Evolutionary conservation across 2,797 vertebrate species (phyloP).

Genomic region (Hybognathus amarus): DNA sequence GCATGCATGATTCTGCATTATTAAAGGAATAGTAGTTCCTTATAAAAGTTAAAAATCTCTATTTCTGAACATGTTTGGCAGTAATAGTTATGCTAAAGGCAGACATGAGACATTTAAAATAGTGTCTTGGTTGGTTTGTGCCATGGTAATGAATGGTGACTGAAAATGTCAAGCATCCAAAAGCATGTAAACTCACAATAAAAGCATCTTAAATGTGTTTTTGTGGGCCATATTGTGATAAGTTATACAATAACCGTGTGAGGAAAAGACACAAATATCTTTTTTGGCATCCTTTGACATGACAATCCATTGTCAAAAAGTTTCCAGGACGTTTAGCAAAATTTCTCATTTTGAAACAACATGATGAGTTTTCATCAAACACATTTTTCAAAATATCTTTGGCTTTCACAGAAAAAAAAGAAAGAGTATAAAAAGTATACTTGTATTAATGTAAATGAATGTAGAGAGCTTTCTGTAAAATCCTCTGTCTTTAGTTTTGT

Average conservation of each 20-base stretch:
- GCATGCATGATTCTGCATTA: background rate
- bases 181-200: background rate
- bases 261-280: background rate
- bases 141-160: no score
- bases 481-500: constrained; percentile 56
- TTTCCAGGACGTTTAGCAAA: background rate
- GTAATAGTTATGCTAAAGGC: background rate
- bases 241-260: accelerated
- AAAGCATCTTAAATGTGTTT: background rate
- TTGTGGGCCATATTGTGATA: background rate
- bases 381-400: background rate
- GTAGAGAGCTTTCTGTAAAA: constrained; percentile 17
- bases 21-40: background rate
- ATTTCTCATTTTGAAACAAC: background rate
- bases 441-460: background rate
- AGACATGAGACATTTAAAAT: background rate
- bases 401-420: background rate
- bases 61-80: background rate
- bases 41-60: background rate
- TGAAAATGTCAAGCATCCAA: background rate
- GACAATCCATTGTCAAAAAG: background rate
- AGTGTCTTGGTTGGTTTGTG: background rate
- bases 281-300: background rate
- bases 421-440: background rate
- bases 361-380: background rate